A percentile compares a stretch with the other conserved stretches of the same genome.
Conservation (phyloP, 2,888 invertebrate species). For the Cerastis leucographa region DNA sequence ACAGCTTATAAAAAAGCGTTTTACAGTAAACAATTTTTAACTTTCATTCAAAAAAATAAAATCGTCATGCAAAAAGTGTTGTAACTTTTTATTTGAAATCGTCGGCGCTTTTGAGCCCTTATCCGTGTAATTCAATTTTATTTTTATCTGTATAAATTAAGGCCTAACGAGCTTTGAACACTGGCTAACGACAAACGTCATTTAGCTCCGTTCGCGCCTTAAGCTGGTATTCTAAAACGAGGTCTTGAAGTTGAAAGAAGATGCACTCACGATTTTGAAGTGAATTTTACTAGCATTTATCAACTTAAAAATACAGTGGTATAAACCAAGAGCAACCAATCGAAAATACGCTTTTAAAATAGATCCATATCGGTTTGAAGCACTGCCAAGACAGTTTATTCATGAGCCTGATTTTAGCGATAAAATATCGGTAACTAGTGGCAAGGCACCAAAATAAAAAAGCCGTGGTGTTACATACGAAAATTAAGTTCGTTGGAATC, state of each 20-base stretch:
- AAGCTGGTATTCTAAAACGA: constrained; percentile 28
- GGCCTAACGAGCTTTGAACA: constrained; percentile 53
- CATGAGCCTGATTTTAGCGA: neutral
- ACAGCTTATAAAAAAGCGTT: constrained; percentile 30
- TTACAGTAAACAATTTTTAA: neutral
- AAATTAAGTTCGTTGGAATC: neutral
- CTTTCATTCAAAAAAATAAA: constrained; percentile 7
- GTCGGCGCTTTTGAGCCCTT: constrained; percentile 42
- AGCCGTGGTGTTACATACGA: neutral
- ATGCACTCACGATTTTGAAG: neutral
- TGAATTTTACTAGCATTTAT: neutral
- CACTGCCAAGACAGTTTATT: constrained; percentile 16
- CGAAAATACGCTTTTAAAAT: constrained; percentile 2
- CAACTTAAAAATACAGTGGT: neutral
- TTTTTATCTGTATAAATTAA: constrained; percentile 59
- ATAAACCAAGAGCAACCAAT: neutral
- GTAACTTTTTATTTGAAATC: constrained; percentile 54
- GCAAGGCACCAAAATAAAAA: neutral
- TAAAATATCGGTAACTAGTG: neutral
- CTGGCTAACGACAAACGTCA: constrained; percentile 58
- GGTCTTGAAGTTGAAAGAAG: constrained; percentile 4
- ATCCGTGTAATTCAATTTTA: constrained; percentile 53
- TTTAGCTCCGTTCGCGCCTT: constrained; percentile 46
- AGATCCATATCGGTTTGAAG: constrained; percentile 15
- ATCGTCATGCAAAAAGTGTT: constrained; percentile 20